A percentile compares a stretch with the other conserved stretches of the same genome.
These are phyloP conservation scores for Salvator merianae DNA, from an alignment of 2,113 vertebrate species.

Conservation along the genomic window DNA sequence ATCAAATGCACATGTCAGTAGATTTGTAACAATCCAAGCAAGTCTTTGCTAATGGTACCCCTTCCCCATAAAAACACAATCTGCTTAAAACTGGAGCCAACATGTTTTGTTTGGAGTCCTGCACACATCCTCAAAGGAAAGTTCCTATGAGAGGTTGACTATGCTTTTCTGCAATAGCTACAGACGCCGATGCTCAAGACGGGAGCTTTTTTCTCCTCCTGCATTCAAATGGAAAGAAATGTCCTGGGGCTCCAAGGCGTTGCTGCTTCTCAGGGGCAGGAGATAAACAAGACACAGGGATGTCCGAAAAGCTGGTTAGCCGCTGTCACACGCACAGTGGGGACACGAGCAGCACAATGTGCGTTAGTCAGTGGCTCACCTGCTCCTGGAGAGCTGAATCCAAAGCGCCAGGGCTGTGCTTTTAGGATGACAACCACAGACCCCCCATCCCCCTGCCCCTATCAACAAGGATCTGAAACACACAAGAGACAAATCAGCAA, in stretches of 20 bases:
- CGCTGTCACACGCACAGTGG: constrained; percentile 99
- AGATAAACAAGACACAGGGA: constrained; percentile 47
- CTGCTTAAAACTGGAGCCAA: background rate
- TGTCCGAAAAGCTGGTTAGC: constrained; percentile 97
- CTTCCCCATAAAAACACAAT: background rate
- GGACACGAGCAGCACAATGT: constrained; percentile 92
- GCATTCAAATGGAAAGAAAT: background rate
- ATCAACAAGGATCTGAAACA: constrained; percentile 15
- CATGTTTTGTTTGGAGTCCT: background rate
- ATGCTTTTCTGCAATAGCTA: background rate
- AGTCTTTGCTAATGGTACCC: background rate
- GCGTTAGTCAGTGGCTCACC: constrained; percentile 99
- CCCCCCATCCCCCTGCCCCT: background rate
- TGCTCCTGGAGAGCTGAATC: constrained; percentile 82
- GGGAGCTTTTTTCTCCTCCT: background rate
- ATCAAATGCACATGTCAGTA: background rate
- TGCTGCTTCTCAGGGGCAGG: background rate
- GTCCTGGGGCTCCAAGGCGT: background rate
- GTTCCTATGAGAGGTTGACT: background rate
- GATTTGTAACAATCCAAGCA: background rate
- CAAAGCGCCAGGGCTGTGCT: background rate
- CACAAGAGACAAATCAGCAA: constrained; percentile 14
- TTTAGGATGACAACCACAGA: background rate
- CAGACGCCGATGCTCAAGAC: background rate
- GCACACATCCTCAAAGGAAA: background rate